Percentiles rank a stretch among this genome's conserved stretches.
Conservation (phyloP, 2,888 invertebrate species). For the Coronaproctus castanopsis region DNA sequence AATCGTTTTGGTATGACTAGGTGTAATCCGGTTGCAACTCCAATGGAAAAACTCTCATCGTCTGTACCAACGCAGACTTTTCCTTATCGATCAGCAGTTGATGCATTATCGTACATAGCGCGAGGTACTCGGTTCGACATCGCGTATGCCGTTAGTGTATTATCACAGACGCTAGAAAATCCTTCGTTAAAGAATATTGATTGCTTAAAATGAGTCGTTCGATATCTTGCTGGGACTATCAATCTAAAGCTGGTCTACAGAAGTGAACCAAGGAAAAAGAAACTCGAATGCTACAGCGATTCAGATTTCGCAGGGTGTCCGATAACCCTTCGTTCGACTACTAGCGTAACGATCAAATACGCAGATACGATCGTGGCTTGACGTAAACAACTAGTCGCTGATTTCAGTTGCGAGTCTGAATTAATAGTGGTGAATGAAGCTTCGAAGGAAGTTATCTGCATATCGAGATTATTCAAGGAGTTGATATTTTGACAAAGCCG, state of each 20-base stretch:
- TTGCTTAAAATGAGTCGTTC: conserved; percentile 22
- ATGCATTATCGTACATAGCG: not conserved
- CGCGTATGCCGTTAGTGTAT: not conserved
- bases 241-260: conserved; percentile 19
- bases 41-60: conserved; percentile 9
- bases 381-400: conserved; percentile 8
- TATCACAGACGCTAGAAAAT: conserved; percentile 3
- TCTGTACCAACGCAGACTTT: conserved; percentile 8
- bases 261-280: not conserved
- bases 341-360: conserved; percentile 18
- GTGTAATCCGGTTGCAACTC: conserved; percentile 12
- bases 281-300: conserved; percentile 21
- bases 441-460: conserved; percentile 20
- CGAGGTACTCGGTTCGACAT: conserved; percentile 19
- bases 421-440: conserved; percentile 14
- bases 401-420: conserved; percentile 15
- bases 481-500: too few species aligned
- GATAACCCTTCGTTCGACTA: conserved; percentile 22
- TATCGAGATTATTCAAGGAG: conserved; percentile 21
- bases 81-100: conserved; percentile 17
- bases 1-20: conserved; percentile 12
- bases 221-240: conserved; percentile 21
- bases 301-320: conserved; percentile 24
- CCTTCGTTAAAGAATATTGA: not conserved
- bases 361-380: conserved; percentile 12